A percentile compares a stretch with the other conserved stretches of the same genome.
phyloP scores from a whole-genome alignment of 2,888 invertebrate genomes.

The Fragum sueziense region DNA sequence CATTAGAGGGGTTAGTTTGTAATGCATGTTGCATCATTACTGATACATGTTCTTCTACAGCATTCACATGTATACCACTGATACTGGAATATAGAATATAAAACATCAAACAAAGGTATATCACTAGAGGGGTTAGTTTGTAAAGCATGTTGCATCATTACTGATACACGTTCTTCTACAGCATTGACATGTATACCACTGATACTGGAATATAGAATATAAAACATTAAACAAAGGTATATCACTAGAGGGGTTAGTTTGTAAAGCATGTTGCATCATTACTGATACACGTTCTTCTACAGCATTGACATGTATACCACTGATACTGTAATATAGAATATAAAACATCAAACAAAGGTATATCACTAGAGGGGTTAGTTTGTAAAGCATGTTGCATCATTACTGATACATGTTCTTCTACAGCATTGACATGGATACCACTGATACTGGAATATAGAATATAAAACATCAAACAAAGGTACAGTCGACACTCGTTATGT shows the following conservation, averaged over 20 bases:
- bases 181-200: constrained; percentile 71
- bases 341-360: no score
- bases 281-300: constrained; percentile 88
- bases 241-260: constrained; percentile 90
- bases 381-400: constrained; percentile 87
- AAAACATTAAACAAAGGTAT: constrained; percentile 85
- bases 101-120: no score
- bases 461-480: background rate
- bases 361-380: constrained; percentile 91
- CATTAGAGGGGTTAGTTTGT: no score
- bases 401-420: background rate
- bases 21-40: no score
- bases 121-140: constrained; percentile 91
- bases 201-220: constrained; percentile 85
- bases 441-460: constrained; percentile 4
- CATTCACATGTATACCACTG: background rate
- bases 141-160: constrained; percentile 90
- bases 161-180: constrained; percentile 87
- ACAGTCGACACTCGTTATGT: no score
- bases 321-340: constrained; percentile 67
- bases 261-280: constrained; percentile 89
- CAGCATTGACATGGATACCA: background rate
- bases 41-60: no score
- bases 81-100: background rate
- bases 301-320: constrained; percentile 69